Conservation (phyloP, 2,888 invertebrate species). For the Polydrusus pterygomalis region DNA sequence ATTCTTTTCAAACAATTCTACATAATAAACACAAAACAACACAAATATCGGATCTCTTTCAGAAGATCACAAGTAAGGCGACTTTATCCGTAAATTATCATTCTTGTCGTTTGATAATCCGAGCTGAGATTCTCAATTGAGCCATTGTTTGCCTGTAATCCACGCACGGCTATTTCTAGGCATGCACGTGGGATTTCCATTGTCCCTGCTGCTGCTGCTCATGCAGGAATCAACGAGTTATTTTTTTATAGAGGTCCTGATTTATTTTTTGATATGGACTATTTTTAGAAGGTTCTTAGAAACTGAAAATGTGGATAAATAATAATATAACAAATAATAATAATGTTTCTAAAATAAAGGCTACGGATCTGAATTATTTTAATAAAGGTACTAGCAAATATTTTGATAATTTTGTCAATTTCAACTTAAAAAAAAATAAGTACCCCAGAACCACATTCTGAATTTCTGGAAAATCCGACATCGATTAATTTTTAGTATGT, state of each 20-base stretch:
- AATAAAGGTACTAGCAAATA: too few relatives aligned
- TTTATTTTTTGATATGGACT: neutral
- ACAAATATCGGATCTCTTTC: conserved; percentile 31
- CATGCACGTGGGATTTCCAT: conserved; percentile 69
- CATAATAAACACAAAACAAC: conserved; percentile 14
- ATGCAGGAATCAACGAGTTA: conserved; percentile 15
- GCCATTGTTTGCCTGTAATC: conserved; percentile 64
- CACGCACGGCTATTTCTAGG: conserved; percentile 63
- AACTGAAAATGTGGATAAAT: too few relatives aligned
- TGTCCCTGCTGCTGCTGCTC: conserved; percentile 63
- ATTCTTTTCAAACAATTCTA: conserved; percentile 22
- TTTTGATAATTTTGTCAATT: too few relatives aligned
- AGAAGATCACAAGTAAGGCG: conserved; percentile 18
- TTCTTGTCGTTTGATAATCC: conserved; percentile 42
- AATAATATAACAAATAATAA: too few relatives aligned
- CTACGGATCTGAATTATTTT: too few relatives aligned
- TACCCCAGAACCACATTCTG: too few relatives aligned
- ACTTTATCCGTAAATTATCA: conserved; percentile 41
- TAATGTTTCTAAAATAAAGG: too few relatives aligned
- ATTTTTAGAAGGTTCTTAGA: neutral
- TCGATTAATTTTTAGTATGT: too few relatives aligned
- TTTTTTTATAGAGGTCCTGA: neutral
- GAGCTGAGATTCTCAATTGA: conserved; percentile 61
- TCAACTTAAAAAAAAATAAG: too few relatives aligned
- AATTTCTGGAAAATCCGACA: too few relatives aligned